Base-by-base conservation (phyloP, 1,140 invertebrate species). In the Arctopsyche grandis region DNA sequence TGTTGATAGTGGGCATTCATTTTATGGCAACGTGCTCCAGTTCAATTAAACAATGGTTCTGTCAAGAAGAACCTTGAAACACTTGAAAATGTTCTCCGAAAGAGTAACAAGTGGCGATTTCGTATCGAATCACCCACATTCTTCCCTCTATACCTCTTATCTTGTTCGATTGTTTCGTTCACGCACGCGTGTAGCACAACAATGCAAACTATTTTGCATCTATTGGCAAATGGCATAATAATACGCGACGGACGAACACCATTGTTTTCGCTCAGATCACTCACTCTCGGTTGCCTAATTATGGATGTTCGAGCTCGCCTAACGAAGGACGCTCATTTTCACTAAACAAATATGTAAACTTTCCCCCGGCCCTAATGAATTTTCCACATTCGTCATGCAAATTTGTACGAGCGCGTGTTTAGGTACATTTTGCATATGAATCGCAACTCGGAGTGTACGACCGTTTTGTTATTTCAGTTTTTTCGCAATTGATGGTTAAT, bases 161-260 rank as follows among this genome's bases (percentile, higher is more conserved):
- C 56, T 60, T 16, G 16, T 60, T 60, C 56, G 21, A 60, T 75
- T 75, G 73, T 75, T 75, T 56, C 73, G 19, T 75, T 58, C 12
- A 26, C 73, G 48, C 46, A 60, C 24, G 46, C 29, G 14, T 21
- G 56, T 21, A 21, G 16, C 52, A 21, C 73, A 75, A 75, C 73
- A 75, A 56, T 75, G 48, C 46, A 60, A 60, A 75, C 19, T 19
- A 60, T 21, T 75, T 75, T 75, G 73, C 73, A 75, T 75, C 29
- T 48, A 75, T 75, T 75, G 73, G 73, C 73, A 75, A 75, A 75
- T 73, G 46, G 44, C 26, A 16, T 29, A 38, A 38, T 38, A 38
- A 38, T 38, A 16, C 43, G 44, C 43, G 9, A 19, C 46, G 5
- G 29, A 29, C 22, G 14, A 48, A 46, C 24, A 9, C 38, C 19